Percentiles rank a stretch among this genome's conserved stretches.
These are phyloP conservation scores for Tinea pellionella DNA, from an alignment of 2,888 invertebrate species.

Conservation along the genomic window DNA sequence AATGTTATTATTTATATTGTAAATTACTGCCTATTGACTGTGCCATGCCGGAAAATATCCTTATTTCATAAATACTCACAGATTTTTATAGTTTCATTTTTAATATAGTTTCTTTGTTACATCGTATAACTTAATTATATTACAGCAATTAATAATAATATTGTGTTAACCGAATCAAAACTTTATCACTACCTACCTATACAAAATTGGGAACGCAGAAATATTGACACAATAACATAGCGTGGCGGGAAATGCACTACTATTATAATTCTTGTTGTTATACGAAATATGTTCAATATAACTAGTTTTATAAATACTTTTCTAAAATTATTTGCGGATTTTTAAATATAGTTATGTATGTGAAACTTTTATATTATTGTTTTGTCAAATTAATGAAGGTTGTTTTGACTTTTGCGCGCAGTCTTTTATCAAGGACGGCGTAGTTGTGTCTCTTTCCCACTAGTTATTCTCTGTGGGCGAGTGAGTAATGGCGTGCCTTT, in stretches of 20 bases:
- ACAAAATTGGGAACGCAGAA: not conserved
- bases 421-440: constrained; percentile 42
- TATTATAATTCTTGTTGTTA: not conserved
- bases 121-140: too few species aligned
- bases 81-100: too few species aligned
- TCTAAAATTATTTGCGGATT: not conserved
- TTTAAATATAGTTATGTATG: not conserved
- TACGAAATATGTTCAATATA: not conserved
- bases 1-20: too few species aligned
- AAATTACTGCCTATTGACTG: too few species aligned
- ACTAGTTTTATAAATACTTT: not conserved
- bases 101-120: too few species aligned
- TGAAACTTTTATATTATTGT: not conserved
- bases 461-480: constrained; percentile 32
- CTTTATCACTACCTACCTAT: too few species aligned
- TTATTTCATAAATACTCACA: too few species aligned
- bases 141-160: too few species aligned
- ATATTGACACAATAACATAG: not conserved
- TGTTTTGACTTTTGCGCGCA: constrained; percentile 61
- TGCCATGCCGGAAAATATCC: too few species aligned
- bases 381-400: not conserved
- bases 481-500: constrained; percentile 31
- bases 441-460: constrained; percentile 41
- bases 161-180: too few species aligned
- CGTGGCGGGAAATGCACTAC: constrained; percentile 7